Evolutionary conservation across 2,797 vertebrate species (phyloP).

Genomic region (Acrossocheilus wenchowensis): DNA sequence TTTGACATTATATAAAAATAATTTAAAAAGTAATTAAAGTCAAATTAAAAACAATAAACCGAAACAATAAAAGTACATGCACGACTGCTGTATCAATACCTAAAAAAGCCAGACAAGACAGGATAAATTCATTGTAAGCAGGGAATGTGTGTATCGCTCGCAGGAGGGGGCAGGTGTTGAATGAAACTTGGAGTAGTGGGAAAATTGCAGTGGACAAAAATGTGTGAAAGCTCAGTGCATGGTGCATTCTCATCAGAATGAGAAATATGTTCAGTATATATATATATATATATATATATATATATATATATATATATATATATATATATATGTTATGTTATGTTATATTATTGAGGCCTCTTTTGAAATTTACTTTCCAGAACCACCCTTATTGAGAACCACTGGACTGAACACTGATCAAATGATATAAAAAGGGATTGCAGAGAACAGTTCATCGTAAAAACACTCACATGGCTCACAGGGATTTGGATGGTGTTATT

Average conservation of each 20-base stretch:
- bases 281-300: too few relatives aligned
- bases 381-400: not conserved
- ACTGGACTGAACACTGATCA: not conserved
- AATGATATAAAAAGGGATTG: not conserved
- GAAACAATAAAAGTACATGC: not conserved
- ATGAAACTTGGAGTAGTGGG: not conserved
- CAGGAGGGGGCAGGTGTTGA: not conserved
- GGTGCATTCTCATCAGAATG: not conserved
- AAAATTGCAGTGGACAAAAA: not conserved
- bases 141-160: not conserved
- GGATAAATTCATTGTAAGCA: not conserved
- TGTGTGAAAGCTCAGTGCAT: not conserved
- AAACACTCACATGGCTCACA: conserved; percentile 1
- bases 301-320: too few relatives aligned
- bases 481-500: not conserved
- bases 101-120: not conserved
- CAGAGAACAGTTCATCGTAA: conserved; percentile 1
- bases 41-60: not conserved
- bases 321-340: too few relatives aligned
- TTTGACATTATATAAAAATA: not conserved
- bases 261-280: not conserved
- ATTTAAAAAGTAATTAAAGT: not conserved
- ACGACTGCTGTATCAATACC: not conserved
- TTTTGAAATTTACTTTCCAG: not conserved
- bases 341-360: not conserved